Evolutionary conservation across 2,797 vertebrate genomes (phyloP).

Genomic region (Euphonia xanthogaster): DNA sequence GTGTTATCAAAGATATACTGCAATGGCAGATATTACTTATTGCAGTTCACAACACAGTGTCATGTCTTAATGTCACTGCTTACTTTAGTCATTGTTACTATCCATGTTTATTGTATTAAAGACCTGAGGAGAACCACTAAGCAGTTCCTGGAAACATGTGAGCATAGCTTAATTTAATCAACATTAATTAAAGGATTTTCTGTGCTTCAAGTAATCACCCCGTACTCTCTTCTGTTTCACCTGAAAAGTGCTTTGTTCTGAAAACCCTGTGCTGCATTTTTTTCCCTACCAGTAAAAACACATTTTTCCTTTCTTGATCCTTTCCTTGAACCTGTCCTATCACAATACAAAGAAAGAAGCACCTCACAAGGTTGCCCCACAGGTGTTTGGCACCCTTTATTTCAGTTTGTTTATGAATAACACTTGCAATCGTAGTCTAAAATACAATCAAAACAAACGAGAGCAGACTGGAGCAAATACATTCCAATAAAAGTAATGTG

Average conservation of each 20-base stretch:
- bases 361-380: not conserved
- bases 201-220: not conserved
- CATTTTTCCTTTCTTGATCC: not conserved
- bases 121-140: not conserved
- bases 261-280: not conserved
- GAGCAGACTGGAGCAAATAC: not conserved
- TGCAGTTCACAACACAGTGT: not conserved
- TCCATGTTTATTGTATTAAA: not conserved
- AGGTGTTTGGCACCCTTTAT: not conserved
- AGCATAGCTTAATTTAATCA: slow-evolving; percentile 5
- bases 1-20: not conserved
- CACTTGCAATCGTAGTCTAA: not conserved
- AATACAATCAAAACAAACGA: not conserved
- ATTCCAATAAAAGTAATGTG: not conserved
- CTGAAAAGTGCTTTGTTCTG: not conserved
- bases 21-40: not conserved
- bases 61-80: not conserved
- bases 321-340: not conserved
- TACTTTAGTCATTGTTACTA: not conserved
- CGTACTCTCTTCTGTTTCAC: not conserved
- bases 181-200: slow-evolving; percentile 20
- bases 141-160: slow-evolving; percentile 12
- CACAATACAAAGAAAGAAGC: not conserved
- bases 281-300: not conserved
- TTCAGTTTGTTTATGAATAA: not conserved